phyloP scores from a whole-genome alignment of 37 sponge, comb jelly and placozoan genomes.

The Crambe crambe region DNA sequence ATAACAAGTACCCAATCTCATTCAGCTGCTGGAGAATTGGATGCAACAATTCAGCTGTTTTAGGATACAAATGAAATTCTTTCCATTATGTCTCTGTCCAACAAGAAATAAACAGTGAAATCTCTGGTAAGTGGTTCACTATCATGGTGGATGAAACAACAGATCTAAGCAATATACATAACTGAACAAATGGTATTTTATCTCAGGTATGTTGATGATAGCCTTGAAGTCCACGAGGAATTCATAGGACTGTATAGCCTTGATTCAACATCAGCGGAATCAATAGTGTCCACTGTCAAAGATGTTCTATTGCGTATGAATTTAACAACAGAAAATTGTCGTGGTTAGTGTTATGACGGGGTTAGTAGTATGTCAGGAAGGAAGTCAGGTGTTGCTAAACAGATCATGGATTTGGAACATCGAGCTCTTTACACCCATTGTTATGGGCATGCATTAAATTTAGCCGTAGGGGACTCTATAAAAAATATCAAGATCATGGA shows the following conservation, averaged over 20 bases:
- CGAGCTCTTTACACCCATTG: too few relatives aligned
- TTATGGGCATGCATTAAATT: too few relatives aligned
- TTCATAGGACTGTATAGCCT: too few relatives aligned
- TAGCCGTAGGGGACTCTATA: conserved; percentile 45
- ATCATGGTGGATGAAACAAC: conserved; percentile 46
- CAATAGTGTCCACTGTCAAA: conserved; percentile 18
- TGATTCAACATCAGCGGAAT: too few relatives aligned
- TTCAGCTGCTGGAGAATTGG: too few relatives aligned
- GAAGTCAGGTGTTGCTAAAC: conserved; percentile 50
- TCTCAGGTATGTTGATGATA: conserved; percentile 47
- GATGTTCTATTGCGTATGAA: conserved; percentile 43
- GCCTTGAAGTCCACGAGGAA: conserved; percentile 21
- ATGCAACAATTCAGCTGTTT: too few relatives aligned
- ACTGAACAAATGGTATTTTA: conserved; percentile 47
- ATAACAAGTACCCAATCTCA: background rate
- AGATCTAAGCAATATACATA: too few relatives aligned
- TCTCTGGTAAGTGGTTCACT: background rate
- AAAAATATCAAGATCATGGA: conserved; percentile 36
- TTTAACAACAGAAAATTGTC: conserved; percentile 30
- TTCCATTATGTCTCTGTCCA: too few relatives aligned
- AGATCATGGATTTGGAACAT: conserved; percentile 33
- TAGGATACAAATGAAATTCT: too few relatives aligned
- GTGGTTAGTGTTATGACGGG: conserved; percentile 59
- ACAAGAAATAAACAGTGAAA: conserved; percentile 7
- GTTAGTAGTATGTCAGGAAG: conserved; percentile 54